Base-by-base conservation (phyloP, 2,888 invertebrate genomes). In the Seladonia tumulorum region DNA sequence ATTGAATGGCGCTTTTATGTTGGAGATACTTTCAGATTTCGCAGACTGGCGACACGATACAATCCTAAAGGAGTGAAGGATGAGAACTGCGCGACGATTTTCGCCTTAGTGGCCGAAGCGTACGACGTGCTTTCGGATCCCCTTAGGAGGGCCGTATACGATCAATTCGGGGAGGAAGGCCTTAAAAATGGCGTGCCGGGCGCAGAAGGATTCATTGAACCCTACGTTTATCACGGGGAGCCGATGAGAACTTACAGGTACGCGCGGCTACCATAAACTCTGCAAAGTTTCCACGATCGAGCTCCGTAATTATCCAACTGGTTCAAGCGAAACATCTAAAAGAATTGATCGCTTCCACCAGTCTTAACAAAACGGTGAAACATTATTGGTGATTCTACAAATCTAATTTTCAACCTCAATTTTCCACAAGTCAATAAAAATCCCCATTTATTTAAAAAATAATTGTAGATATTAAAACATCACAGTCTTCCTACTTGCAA, bases 101-200 rank as follows among this genome's bases (percentile, higher is more conserved):
- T 97, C 94, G 94, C 96, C 5, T 95, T 97, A 35, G 96, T 97
- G 76, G 97, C 97, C 49, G 98, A 98, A 95, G 98, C 98, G 0
- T 98, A 97, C 94, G 98, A 98, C 92, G 97, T 98, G 14, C 95
- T 98, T 45, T 94, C 96, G 1, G 96, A 97, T 94, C 96, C 97
- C 68, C 95, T 97, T 86, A 95, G 95, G 85, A 96, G 97, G 81
- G 97, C 98, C 22, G 96, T 98, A 25, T 99, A 97, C 95, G 98
- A 99, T 95, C 98, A 98, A 92, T 98, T 97, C 95, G 99, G 99
- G 0, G 98, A 98, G 95, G 97, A 97, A 92, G 98, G 98, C 0
- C 95, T 99, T 71, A 98, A 98, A 94, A 96, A 96, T 91, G 98
- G 98, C 0, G 96, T 98, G 0, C 97, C 97, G 7, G 96, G 97